Evolutionary conservation across 1,140 invertebrate genomes (phyloP).

Genomic region (Maconellicoccus hirsutus): DNA sequence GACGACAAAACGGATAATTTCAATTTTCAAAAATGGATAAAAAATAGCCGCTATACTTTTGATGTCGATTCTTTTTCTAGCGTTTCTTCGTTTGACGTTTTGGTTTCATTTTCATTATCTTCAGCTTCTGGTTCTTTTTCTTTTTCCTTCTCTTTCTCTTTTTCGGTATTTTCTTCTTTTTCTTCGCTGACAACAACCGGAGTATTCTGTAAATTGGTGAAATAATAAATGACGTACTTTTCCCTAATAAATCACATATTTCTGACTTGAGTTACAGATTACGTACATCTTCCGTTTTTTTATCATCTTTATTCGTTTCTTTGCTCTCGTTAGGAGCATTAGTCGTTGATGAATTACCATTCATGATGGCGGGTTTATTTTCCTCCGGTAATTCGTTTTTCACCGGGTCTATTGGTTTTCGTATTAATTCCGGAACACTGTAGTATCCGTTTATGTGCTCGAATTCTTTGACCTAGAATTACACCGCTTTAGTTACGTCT

Average conservation of each 20-base stretch:
- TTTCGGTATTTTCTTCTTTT: conserved; percentile 27
- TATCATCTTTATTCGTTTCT: conserved; percentile 28
- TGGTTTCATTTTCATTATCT: conserved; percentile 26
- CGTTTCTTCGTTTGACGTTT: not conserved
- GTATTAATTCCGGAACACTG: conserved; percentile 88
- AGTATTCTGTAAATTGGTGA: not conserved
- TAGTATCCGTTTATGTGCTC: conserved; percentile 96
- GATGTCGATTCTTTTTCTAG: too few relatives aligned
- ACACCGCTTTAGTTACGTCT: not conserved
- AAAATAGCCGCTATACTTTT: too few relatives aligned
- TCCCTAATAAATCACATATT: too few relatives aligned
- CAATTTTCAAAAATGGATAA: too few relatives aligned
- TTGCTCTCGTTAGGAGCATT: conserved; percentile 34
- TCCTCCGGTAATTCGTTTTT: conserved; percentile 43
- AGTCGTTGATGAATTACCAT: conserved; percentile 36
- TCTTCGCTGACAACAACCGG: conserved; percentile 30
- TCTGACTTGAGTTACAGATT: too few relatives aligned
- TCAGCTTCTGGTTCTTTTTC: conserved; percentile 31
- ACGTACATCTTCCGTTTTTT: conserved; percentile 28
- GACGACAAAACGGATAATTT: too few relatives aligned
- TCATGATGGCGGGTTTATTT: conserved; percentile 40
- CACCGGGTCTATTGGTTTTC: conserved; percentile 49
- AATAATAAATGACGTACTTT: not conserved
- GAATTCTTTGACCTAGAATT: conserved; percentile 77
- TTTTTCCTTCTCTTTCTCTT: conserved; percentile 32